phyloP scores from a whole-genome alignment of 2,888 invertebrate species.

The Pilophorus perplexus region DNA sequence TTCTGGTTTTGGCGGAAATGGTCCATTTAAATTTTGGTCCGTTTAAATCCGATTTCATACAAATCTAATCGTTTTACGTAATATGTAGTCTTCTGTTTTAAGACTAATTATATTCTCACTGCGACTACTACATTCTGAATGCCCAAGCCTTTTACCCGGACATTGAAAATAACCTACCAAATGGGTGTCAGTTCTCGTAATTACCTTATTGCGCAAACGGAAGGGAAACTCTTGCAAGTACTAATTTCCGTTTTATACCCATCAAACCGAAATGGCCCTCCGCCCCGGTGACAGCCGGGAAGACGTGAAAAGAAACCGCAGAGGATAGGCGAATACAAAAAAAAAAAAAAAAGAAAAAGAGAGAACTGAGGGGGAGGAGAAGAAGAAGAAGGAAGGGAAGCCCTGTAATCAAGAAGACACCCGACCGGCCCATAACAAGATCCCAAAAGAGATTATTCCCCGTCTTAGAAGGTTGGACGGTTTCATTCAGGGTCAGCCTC shows the following conservation, averaged over 20 bases:
- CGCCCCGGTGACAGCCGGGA: constrained; percentile 2
- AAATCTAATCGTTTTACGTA: too few relatives aligned
- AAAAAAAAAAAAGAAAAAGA: background rate
- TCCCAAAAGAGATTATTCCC: constrained; percentile 24
- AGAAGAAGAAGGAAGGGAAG: constrained; percentile 9
- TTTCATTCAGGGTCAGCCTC: constrained; percentile 29
- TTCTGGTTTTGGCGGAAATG: too few relatives aligned
- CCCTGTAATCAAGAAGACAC: constrained; percentile 30
- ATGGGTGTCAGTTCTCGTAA: background rate
- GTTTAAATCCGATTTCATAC: too few relatives aligned
- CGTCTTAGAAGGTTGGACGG: constrained; percentile 16
- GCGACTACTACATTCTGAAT: too few relatives aligned
- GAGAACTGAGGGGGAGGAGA: background rate
- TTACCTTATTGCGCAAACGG: background rate
- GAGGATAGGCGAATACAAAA: constrained; percentile 11
- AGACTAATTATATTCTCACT: too few relatives aligned
- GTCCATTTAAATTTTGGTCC: too few relatives aligned
- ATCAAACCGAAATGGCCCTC: background rate
- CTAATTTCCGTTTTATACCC: background rate
- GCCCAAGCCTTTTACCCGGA: too few relatives aligned
- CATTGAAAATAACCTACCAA: too few relatives aligned
- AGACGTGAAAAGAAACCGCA: constrained; percentile 20
- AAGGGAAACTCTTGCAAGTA: too few relatives aligned
- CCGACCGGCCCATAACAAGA: constrained; percentile 33
- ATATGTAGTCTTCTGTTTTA: too few relatives aligned